Base-by-base conservation (phyloP, 2,113 vertebrate genomes). In the Brachypodius melanocephalos region DNA sequence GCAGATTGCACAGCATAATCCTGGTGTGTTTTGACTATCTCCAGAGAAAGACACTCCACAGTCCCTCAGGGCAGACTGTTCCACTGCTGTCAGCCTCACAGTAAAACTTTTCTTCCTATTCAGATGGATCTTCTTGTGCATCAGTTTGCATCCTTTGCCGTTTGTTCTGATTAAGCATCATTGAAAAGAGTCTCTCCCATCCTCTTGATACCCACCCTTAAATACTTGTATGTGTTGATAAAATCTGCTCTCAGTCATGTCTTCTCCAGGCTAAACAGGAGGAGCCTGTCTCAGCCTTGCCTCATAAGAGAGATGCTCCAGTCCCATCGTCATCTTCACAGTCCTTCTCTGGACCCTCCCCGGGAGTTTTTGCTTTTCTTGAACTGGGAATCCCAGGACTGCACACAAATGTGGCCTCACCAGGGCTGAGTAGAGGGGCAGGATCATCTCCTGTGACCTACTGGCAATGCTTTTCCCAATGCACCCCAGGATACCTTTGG, bases 141-240 rank as follows among this genome's bases (percentile, higher is more conserved):
- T 25, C 40, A 18, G 9, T 74, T 59, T 61, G 20, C 29, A 74
- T 25, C 19, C n/a, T 17, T 46, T 59, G 14, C 3, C 25, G 20
- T 68, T 54, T 54, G 34, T 19, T 52, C 46, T 68, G 46, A 32
- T 20, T 34, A 13, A 62, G 25, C 14, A 42, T 28, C 25, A 22
- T 2, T 5, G 3, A 48, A 54, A 46, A 46, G 6, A 38, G 8
- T 52, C n/a, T 67, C 1, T 0, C 29, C 16, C 17, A 68, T 46
- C 20, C 14, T 42, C 29, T 31, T 40, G 25, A 40, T 11, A 26
- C 6, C 6, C 0, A 0, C 9, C n/a, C 8, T 61, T 54, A 31
- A 68, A 54, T 61, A 61, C 42, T 54, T 54, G 25, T 46, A 21
- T 26, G 28, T 8, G 5, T 31, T 5, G 1, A 21, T 54, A 68